Evolutionary conservation across 2,113 vertebrate genomes (phyloP), one percentile per base, ranked within the genome.

Genomic region (Lampris megalopsis): DNA sequence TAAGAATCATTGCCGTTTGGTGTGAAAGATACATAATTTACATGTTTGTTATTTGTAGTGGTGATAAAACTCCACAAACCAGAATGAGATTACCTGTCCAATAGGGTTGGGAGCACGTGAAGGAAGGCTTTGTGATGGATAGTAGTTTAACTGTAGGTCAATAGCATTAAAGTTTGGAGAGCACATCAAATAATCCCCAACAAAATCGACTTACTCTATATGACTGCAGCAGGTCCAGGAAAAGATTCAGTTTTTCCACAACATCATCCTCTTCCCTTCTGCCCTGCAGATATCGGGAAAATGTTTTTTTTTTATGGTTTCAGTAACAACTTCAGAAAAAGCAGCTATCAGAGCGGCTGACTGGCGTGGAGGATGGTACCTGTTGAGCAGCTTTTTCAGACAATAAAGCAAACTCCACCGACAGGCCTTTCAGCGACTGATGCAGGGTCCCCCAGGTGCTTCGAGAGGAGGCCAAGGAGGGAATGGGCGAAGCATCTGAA

Each of bases 181-280:
- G 50, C n/a, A 37, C 1, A 38, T 56, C 10, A 47, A n/a, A 49
- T 5, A 37, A 38, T 6, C 8, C 54, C 52, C 62, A 75, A 37
- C 42, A 7, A 61, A 80, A 61, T 35, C 9, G 71, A 92, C 96
- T 96, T 82, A 98, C 98, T 91, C 94, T 98, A 90, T 99, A 98
- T 0, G 98, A 97, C 87, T 99, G 98, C 67, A 99, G 94, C 91
- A 99, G 89, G 90, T 99, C 97, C 93, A 99, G 79, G 89, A 99
- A 99, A 70, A 99, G 91, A 91, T 97, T 97, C 83, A 99, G 86
- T 88, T 97, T 98, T 94, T 99, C 98, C 92, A 99, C 97, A 72
- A 99, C 97, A 64, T 98, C 95, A 62, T 96, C 96, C 87, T 98
- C 97, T 78, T 99, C 97, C 91, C 97, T 94, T 91, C 94, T 96